Base-by-base conservation (phyloP, 2,797 vertebrate genomes). In the Cyclura pinguis region DNA sequence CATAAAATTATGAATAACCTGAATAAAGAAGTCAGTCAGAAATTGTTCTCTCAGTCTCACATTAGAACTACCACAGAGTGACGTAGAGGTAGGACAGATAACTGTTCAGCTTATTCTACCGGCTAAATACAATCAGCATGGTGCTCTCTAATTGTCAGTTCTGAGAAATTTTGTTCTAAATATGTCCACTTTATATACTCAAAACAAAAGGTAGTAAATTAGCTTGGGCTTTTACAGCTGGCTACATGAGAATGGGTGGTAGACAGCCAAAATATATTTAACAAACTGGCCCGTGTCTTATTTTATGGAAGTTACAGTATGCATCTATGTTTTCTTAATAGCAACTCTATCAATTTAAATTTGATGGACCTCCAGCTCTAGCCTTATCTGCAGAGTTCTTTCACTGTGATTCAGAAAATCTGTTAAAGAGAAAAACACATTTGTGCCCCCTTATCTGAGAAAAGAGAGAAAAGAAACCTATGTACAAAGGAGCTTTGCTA, bases 381-480 rank as follows among this genome's bases (percentile, higher is more conserved):
- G 27, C 59, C 90, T 87, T n/a, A 80, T 27, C 1, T n/a, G 13
- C 14, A 0, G 0, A 80, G 77, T 32, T 87, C 50, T 89, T 94
- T 76, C 50, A 76, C 13, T 38, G 55, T 59, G 84, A 73, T 88
- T 90, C 42, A 55, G n/a, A 18, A 38, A 67, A 81, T 47, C 0
- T 32, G 16, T 74, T 84, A 78, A 78, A 42, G 14, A 64, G n/a
- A 6, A 35, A n/a, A 88, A 90, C 88, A 64, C 92, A 91, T 24
- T 85, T 16, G 67, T 24, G 0, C 64, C 78, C 74, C 29, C 73
- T 83, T 59, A 62, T 52, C 88, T 78, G 86, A 77, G 64, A 91
- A 90, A 85, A 92, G 77, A 77, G 76, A 24, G 64, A 87, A 92
- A 42, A 55, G 57, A 92, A 94, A 92, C 81, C 83, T 57, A 92